Conservation (phyloP, 1,140 invertebrate species). For the Lasioglossum albipes region DNA sequence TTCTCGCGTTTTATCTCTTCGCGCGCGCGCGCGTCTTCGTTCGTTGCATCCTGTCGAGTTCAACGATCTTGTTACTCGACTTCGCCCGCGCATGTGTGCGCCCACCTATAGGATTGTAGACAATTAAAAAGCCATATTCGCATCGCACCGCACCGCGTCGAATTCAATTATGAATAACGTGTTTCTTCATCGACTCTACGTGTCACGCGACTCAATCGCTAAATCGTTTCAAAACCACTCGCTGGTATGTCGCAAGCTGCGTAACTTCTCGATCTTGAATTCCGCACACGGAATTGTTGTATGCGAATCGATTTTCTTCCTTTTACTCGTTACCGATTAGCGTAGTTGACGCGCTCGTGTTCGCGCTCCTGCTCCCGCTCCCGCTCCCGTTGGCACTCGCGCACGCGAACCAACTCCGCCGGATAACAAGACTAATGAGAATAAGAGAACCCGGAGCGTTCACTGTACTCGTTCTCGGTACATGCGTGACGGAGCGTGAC, state of each 20-base stretch:
- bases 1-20: not conserved
- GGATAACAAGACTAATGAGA: too few species aligned
- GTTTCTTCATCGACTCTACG: slow-evolving; percentile 51
- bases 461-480: too few species aligned
- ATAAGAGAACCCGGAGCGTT: too few species aligned
- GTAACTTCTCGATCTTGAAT: slow-evolving; percentile 41
- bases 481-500: too few species aligned
- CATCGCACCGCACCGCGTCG: slow-evolving; percentile 8
- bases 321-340: slow-evolving; percentile 12
- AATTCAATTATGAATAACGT: slow-evolving; percentile 29
- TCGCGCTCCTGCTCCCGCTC: too few species aligned
- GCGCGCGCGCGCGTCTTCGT: not conserved
- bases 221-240: slow-evolving; percentile 63
- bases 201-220: slow-evolving; percentile 63
- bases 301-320: slow-evolving; percentile 40
- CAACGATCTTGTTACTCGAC: slow-evolving; percentile 15
- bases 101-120: too few species aligned
- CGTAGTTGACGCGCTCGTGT: not conserved
- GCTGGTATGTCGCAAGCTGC: slow-evolving; percentile 43
- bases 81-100: not conserved
- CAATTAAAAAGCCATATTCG: slow-evolving; percentile 6
- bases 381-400: too few species aligned
- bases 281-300: slow-evolving; percentile 29
- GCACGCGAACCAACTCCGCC: too few species aligned
- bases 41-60: not conserved